Base-by-base conservation (phyloP, 2,888 invertebrate species). In the Onthophagus sagittarius region DNA sequence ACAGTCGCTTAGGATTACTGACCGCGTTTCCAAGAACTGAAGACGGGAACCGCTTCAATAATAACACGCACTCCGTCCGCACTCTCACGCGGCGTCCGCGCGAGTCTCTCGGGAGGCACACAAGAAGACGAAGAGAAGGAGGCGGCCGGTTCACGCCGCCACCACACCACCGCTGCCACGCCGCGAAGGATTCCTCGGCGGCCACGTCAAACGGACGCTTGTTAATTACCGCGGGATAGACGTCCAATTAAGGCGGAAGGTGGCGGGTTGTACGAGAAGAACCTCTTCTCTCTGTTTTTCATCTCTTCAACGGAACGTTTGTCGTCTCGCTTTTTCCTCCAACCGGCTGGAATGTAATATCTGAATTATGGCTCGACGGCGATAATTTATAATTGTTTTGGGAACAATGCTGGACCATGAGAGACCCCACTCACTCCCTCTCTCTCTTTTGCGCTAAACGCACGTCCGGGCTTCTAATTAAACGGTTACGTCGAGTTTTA, bases 1-100 rank as follows among this genome's bases (percentile, higher is more conserved):
- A 53, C 72, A 74, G 74, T 75, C 74, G 39, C 39, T 53, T 75
- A 75, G 75, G 77, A 77, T 77, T 77, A 74, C 76, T 77, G 75
- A 74, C 72, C 76, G 73, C 65, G 72, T 74, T 77, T 77, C 77
- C 75, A 62, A 74, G 77, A 77, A 77, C 70, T 72, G 74, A 73
- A 69, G 72, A 62, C 65, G 64, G 64, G 64, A 69, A 71, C 74
- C 72, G 73, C 67, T 67, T 67, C 67, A 67, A 67, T 67, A 67
- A 67, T 67, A 67, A 67, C 67, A 67, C 39, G 39, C 39, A 53
- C 39, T 53, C 39, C 39, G 39, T 53, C 53, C 39, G 53, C 71
- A 23, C 62, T 62, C 71, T 62, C 71, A 62, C 71, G 53, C 71
- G 62, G 39, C 62, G 14, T 62, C 15, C 71, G 62, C 71, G 53